Evolutionary conservation across 2,888 invertebrate genomes (phyloP).

Genomic region (Mimas tiliae): DNA sequence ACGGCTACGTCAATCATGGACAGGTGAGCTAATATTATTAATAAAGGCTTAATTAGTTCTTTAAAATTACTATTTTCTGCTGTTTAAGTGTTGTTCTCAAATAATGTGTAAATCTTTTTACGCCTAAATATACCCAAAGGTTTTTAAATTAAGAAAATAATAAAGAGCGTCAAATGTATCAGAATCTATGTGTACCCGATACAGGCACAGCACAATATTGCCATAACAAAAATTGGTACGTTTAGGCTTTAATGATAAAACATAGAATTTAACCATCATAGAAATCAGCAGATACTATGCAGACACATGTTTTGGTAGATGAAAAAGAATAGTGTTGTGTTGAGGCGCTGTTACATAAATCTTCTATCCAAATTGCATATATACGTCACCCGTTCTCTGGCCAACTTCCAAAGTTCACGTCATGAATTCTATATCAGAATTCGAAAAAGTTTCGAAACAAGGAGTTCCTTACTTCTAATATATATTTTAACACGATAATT

Average conservation of each 20-base stretch:
- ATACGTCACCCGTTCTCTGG: background rate
- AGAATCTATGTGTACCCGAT: too few relatives aligned
- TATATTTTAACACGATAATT: too few relatives aligned
- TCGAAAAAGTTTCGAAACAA: background rate
- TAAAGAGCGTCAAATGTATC: too few relatives aligned
- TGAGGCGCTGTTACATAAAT: slow-evolving; percentile 1
- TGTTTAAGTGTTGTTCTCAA: too few relatives aligned
- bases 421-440: background rate
- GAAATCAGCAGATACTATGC: background rate
- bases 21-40: slow-evolving; percentile 87
- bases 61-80: background rate
- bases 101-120: too few relatives aligned
- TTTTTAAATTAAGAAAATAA: too few relatives aligned
- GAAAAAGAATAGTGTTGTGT: slow-evolving; percentile 1
- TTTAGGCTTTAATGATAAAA: too few relatives aligned
- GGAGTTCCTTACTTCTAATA: background rate
- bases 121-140: too few relatives aligned
- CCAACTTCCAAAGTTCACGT: slow-evolving; percentile 1
- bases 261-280: too few relatives aligned
- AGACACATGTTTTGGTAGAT: background rate
- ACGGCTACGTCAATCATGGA: slow-evolving; percentile 94
- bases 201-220: too few relatives aligned
- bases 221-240: too few relatives aligned
- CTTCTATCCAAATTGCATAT: background rate
- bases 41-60: background rate